Percentiles rank a stretch among this genome's conserved stretches.
phyloP scores from a whole-genome alignment of 2,113 vertebrate genomes.

The Actenoides hombroni region DNA sequence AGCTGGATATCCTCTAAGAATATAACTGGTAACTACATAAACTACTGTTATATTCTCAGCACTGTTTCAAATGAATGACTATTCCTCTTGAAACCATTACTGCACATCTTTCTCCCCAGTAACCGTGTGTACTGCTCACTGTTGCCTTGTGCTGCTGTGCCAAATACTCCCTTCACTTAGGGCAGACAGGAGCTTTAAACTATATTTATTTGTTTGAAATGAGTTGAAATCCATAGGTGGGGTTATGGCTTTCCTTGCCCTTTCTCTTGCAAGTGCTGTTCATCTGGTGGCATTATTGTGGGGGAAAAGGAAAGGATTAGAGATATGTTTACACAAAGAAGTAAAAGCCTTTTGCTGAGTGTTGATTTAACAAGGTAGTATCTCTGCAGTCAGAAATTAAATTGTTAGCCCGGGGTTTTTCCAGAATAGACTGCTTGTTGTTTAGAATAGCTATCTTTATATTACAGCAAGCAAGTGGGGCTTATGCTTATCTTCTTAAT shows the following conservation, averaged over 20 bases:
- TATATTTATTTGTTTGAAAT: not conserved
- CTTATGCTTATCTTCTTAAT: not conserved
- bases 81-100: not conserved
- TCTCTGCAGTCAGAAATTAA: slow-evolving; percentile 51
- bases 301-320: not conserved
- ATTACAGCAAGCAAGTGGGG: not conserved
- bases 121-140: rapidly evolving
- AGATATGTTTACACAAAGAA: not conserved
- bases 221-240: not conserved
- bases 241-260: not conserved
- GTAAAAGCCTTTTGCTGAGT: slow-evolving; percentile 11
- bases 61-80: not conserved
- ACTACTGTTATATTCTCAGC: not conserved
- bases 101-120: not conserved
- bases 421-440: slow-evolving; percentile 1
- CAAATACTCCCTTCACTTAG: not conserved
- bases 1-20: not conserved
- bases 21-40: not conserved
- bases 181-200: not conserved
- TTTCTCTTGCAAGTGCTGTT: not conserved
- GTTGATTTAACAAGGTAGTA: slow-evolving; percentile 51
- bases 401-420: slow-evolving; percentile 17
- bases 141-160: not conserved
- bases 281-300: slow-evolving; percentile 52
- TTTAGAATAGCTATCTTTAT: slow-evolving; percentile 32